Conservation (phyloP, 1,140 invertebrate species). For the Arctopsyche grandis region DNA sequence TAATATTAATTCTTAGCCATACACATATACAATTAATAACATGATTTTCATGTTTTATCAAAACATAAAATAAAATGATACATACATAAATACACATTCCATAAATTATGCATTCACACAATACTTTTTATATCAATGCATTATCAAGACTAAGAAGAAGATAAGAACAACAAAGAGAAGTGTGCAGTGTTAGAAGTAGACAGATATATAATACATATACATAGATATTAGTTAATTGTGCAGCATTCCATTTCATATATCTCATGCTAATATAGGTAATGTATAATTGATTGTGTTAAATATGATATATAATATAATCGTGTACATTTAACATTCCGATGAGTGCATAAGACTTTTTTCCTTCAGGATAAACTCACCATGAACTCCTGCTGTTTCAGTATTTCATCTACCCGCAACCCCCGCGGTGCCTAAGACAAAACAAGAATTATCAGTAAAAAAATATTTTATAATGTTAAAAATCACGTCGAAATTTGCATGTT, state of each 20-base stretch:
- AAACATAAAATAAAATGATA: neutral
- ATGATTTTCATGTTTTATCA: no score
- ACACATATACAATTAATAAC: neutral
- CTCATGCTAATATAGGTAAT: neutral
- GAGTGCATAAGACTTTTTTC: conserved; percentile 19
- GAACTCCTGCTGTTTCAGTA: conserved; percentile 55
- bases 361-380: conserved; percentile 46
- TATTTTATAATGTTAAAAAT: neutral
- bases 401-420: conserved; percentile 55
- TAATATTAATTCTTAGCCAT: neutral
- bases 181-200: neutral
- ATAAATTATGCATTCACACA: neutral
- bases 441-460: conserved; percentile 40
- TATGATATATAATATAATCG: neutral
- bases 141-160: no score
- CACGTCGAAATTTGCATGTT: neutral
- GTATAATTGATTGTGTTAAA: neutral
- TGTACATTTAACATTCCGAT: conserved; percentile 13
- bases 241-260: conserved; percentile 20
- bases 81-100: neutral
- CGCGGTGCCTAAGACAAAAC: conserved; percentile 51
- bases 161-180: neutral
- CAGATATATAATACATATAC: neutral
- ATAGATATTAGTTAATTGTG: conserved; percentile 3
- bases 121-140: no score